Conservation (phyloP, 2,888 invertebrate species). For the Cantharis rufa region DNA sequence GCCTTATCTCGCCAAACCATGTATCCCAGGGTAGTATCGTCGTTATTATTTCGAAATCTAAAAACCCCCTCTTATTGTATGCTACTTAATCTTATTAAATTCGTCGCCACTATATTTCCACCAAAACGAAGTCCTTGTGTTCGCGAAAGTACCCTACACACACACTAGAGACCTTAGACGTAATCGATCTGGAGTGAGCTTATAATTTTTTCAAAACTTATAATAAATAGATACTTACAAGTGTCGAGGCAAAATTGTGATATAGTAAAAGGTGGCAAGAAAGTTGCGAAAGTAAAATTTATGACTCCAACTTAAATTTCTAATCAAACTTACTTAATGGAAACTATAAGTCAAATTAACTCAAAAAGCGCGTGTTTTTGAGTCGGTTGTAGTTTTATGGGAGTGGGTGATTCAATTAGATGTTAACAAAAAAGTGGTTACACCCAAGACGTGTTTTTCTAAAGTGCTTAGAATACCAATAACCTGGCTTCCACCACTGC, state of each 20-base stretch:
- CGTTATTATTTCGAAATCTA: background rate
- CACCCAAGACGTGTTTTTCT: background rate
- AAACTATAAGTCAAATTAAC: background rate
- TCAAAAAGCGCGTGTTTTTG: background rate
- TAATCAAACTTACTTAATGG: background rate
- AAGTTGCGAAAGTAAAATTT: background rate
- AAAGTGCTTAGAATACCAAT: background rate
- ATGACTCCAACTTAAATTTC: background rate
- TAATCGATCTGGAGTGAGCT: background rate
- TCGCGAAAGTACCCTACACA: background rate
- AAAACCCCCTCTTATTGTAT: background rate
- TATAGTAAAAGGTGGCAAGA: background rate
- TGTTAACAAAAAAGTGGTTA: background rate
- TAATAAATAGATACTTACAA: background rate
- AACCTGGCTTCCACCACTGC: background rate
- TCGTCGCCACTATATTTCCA: no score
- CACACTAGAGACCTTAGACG: background rate
- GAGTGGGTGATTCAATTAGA: background rate
- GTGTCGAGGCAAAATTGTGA: background rate
- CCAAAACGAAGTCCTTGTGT: background rate
- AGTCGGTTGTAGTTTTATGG: background rate
- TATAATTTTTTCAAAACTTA: background rate
- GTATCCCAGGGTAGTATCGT: background rate
- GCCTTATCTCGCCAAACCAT: background rate
- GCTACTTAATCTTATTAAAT: background rate